Evolutionary conservation across 2,888 invertebrate species (phyloP).

Genomic region (Cetonia aurata): DNA sequence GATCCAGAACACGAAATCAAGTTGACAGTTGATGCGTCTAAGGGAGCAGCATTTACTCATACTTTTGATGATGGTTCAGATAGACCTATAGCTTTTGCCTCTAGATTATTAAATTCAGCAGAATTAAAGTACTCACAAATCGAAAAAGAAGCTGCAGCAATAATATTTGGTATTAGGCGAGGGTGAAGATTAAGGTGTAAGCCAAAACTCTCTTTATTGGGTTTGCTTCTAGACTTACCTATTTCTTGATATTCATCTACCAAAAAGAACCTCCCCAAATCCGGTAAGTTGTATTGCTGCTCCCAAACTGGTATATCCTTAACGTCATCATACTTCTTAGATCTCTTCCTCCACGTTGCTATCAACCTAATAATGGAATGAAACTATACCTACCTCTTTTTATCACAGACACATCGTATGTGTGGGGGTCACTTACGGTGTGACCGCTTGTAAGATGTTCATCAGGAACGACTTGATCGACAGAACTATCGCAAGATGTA

Average conservation of each 20-base stretch:
- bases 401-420: constrained; percentile 2
- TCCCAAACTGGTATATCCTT: constrained; percentile 61
- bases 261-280: constrained; percentile 59
- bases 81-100: too few species aligned
- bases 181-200: too few species aligned
- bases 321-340: constrained; percentile 42
- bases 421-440: constrained; percentile 21
- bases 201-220: too few species aligned
- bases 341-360: neutral
- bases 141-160: too few species aligned
- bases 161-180: too few species aligned
- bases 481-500: constrained; percentile 36
- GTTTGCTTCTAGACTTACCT: constrained; percentile 52
- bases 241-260: constrained; percentile 61
- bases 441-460: constrained; percentile 7
- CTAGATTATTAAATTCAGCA: too few species aligned
- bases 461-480: constrained; percentile 27
- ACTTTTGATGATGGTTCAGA: too few species aligned
- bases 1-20: too few species aligned
- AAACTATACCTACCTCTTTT: neutral
- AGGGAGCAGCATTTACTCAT: too few species aligned
- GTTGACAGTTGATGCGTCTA: too few species aligned
- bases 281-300: constrained; percentile 60
- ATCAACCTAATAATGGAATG: neutral
- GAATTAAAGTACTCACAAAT: too few species aligned